phyloP scores from a whole-genome alignment of 2,888 invertebrate species.

The Tethea ocularis region DNA sequence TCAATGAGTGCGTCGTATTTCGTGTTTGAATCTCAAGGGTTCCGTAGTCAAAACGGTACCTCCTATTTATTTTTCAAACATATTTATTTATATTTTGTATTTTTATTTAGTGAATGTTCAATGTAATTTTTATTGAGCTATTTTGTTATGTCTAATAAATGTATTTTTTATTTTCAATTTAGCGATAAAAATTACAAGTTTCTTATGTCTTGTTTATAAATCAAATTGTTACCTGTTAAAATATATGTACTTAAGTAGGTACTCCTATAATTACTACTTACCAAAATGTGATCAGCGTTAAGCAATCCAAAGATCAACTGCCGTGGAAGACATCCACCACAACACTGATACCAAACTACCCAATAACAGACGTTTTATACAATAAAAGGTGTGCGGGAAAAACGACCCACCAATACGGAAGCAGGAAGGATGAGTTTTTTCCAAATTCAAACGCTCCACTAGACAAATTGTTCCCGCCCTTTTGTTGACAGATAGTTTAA shows the following conservation, averaged over 20 bases:
- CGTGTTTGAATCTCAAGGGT: too few relatives aligned
- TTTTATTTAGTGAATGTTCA: too few relatives aligned
- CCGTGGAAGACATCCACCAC: conserved; percentile 50
- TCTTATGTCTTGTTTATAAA: background rate
- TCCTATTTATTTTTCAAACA: too few relatives aligned
- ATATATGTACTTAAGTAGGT: background rate
- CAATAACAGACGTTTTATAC: conserved; percentile 52
- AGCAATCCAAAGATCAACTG: conserved; percentile 42
- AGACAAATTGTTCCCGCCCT: conserved; percentile 69
- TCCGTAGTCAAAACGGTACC: too few relatives aligned
- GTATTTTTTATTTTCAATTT: too few relatives aligned
- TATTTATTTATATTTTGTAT: too few relatives aligned
- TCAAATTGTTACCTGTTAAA: too few relatives aligned
- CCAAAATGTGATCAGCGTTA: conserved; percentile 31
- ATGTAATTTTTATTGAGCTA: too few relatives aligned
- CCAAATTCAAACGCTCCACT: conserved; percentile 70
- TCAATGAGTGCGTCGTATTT: too few relatives aligned
- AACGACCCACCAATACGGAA: conserved; percentile 67
- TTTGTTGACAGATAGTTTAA: conserved; percentile 53
- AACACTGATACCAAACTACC: conserved; percentile 51
- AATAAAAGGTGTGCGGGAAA: conserved; percentile 58
- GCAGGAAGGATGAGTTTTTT: conserved; percentile 76
- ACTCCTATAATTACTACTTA: conserved; percentile 41
- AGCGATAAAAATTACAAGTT: background rate
- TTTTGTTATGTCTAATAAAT: too few relatives aligned